These are phyloP conservation scores for Gymnopithys bicolor DNA, from an alignment of 2,797 vertebrate genomes.

Conservation along the genomic window DNA sequence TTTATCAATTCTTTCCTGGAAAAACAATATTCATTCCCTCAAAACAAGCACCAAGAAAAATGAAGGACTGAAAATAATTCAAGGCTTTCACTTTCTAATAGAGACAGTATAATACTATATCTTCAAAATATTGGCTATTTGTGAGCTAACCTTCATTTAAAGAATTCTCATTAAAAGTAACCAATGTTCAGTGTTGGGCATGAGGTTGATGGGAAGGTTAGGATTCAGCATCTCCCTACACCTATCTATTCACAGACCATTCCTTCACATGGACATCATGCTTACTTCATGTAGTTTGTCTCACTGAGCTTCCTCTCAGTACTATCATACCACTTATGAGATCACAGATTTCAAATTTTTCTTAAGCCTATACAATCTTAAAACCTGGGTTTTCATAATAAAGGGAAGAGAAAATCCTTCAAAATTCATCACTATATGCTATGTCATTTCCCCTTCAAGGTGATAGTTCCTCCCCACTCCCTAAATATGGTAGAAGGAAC, in stretches of 20 bases:
- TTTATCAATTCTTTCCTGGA: neutral
- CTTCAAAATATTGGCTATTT: neutral
- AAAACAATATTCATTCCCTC: neutral
- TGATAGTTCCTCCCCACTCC: neutral
- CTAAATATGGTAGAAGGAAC: neutral
- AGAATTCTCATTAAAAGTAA: neutral
- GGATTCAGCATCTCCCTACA: neutral
- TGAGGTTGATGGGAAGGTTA: neutral
- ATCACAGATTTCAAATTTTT: neutral
- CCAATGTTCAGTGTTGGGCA: neutral
- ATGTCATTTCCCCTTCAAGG: neutral
- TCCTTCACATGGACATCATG: neutral
- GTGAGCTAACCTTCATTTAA: neutral
- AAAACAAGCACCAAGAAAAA: neutral
- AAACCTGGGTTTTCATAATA: neutral
- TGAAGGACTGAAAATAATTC: neutral
- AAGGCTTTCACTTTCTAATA: neutral
- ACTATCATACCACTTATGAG: neutral
- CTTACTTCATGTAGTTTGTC: neutral
- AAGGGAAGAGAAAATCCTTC: neutral
- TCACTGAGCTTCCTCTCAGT: neutral
- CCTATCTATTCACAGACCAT: neutral
- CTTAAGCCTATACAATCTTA: neutral
- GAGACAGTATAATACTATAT: neutral
- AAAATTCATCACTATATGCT: neutral